Evolutionary conservation across 2,888 invertebrate genomes (phyloP), one percentile per base, ranked within the genome.

Genomic region (Dione juno): DNA sequence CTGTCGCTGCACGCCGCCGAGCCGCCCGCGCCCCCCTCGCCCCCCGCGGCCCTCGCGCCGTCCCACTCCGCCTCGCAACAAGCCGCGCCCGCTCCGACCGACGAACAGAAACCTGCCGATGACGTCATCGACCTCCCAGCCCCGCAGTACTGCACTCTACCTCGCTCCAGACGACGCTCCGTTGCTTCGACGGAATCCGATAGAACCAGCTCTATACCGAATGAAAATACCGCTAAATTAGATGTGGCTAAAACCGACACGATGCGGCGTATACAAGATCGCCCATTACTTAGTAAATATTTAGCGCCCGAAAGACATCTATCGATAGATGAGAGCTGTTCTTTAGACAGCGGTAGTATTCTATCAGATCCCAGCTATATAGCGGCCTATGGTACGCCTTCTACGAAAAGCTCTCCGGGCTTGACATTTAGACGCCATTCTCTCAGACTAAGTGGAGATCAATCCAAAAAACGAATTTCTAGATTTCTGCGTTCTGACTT

Each of bases 401-500:
- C 78, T 19, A 52, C 76, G 54, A 76, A 76, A 37, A 74, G 73
- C 66, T 61, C 78, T 35, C 67, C 80, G 37, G 70, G 76, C 14
- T 71, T 77, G 69, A 79, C 76, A 43, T 76, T 82, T 70, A 84
- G 88, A 13, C 87, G 89, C 1, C 86, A 85, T 79, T 86, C 88
- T 53, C 77, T 87, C 77, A 84, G 87, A 67, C 80, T 84, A 58
- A 74, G 83, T 6, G 79, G 78, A 37, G 90, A 92, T 40, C 92
- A 93, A 69, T 90, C 93, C 45, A 94, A 94, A 68, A 94, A 95
- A 64, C 94, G 96, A 74, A 94, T 96, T 70, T 96, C 96, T 10
- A 91, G 97, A 70, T 97, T 97, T 86, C 87, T 97, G 70, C 94
- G 97, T 41, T 96, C 97, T 0, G 97, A 97, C 84, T 97, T 97